Percentiles rank a stretch among this genome's conserved stretches.
Conservation (phyloP, 1,140 invertebrate species). For the Amphibalanus amphitrite region DNA sequence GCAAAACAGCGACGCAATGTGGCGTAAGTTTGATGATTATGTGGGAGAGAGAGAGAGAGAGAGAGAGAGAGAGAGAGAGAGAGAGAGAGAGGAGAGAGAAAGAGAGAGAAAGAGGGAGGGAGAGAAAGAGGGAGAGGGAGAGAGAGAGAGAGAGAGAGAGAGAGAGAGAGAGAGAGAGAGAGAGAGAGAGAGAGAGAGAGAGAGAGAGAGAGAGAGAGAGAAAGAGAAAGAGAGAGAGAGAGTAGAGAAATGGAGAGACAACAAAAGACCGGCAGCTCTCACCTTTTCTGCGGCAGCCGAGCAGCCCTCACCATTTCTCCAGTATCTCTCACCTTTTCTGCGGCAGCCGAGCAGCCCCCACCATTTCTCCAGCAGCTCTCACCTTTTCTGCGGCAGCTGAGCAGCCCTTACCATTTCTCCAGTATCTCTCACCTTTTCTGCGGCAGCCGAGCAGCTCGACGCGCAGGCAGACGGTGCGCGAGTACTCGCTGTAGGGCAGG, state of each 20-base stretch:
- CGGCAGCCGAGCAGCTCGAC: constrained; percentile 72
- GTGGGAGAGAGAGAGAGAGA: constrained; percentile 3
- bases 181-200: constrained; percentile 6
- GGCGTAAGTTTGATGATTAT: neutral
- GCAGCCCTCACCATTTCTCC: no score
- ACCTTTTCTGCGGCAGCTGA: constrained; percentile 56
- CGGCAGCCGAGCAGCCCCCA: no score
- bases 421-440: constrained; percentile 41
- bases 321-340: no score
- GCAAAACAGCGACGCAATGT: no score
- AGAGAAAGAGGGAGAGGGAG: neutral
- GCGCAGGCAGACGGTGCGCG: constrained; percentile 74
- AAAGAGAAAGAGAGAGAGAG: constrained; percentile 6
- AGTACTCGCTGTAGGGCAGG: constrained; percentile 68
- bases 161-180: constrained; percentile 9
- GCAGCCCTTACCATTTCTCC: no score
- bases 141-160: constrained; percentile 10
- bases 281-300: constrained; percentile 56
- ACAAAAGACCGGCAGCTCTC: no score
- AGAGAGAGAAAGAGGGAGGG: constrained; percentile 5
- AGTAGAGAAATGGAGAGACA: no score
- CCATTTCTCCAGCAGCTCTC: no score
- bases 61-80: constrained; percentile 4
- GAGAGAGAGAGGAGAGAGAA: no score
- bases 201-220: neutral